Evolutionary conservation across 2,113 vertebrate genomes (phyloP).

Genomic region (Oryctolagus cuniculus): mOryCun1.1 NC_091436.1:57867001-57867500

Average conservation of each 20-base stretch:
- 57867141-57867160: neutral
- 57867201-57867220: neutral
- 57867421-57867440: neutral
- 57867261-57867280: neutral
- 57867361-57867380: neutral
- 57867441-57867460: neutral
- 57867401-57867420: neutral
- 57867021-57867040: neutral
- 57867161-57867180: neutral
- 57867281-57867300: neutral
- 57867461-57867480: neutral
- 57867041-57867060: conserved; percentile 53
- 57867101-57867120: neutral
- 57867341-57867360: neutral
- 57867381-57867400: neutral
- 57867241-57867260: neutral
- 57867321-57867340: neutral
- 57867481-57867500: neutral
- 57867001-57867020: neutral
- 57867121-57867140: neutral
- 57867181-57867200: neutral
- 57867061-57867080: neutral
- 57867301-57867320: conserved; percentile 30
- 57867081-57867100: conserved; percentile 14
- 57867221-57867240: neutral